A percentile compares a stretch with the other conserved stretches of the same genome.
phyloP scores from a whole-genome alignment of 35 echinoderm and acorn worm genomes.

The Acanthaster planci region DNA sequence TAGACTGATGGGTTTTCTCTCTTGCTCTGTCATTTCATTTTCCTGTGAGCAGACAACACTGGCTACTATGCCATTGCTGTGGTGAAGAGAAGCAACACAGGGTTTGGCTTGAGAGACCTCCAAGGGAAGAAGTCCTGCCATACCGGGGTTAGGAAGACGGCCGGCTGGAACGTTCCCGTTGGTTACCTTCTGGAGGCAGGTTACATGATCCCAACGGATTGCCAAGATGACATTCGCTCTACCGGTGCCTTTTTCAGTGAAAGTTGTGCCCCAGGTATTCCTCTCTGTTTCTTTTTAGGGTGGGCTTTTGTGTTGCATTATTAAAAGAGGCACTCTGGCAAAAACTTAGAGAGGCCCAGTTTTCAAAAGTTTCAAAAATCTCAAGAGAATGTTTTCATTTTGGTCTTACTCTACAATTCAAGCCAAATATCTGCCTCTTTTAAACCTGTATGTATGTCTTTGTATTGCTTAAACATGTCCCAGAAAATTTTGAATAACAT shows the following conservation, averaged over 20 bases:
- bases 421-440: too few relatives aligned
- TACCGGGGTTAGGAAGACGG: conserved; percentile 69
- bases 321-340: background rate
- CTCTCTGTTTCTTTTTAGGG: background rate
- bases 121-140: conserved; percentile 61
- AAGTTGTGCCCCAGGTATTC: conserved; percentile 86
- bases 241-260: conserved; percentile 59
- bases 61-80: conserved; percentile 78
- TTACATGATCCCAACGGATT: conserved; percentile 44
- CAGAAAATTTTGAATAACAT: too few relatives aligned
- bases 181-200: conserved; percentile 52
- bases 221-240: conserved; percentile 52
- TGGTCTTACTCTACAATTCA: too few relatives aligned
- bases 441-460: too few relatives aligned
- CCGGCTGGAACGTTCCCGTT: conserved; percentile 91
- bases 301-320: background rate
- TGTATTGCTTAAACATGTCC: too few relatives aligned
- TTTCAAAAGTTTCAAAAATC: background rate
- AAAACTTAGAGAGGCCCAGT: too few relatives aligned
- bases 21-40: too few relatives aligned
- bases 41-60: background rate
- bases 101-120: conserved; percentile 51
- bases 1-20: too few relatives aligned
- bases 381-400: background rate
- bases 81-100: conserved; percentile 37